Conservation (phyloP, 2,888 invertebrate genomes). For the Epinotia bilunana region DNA sequence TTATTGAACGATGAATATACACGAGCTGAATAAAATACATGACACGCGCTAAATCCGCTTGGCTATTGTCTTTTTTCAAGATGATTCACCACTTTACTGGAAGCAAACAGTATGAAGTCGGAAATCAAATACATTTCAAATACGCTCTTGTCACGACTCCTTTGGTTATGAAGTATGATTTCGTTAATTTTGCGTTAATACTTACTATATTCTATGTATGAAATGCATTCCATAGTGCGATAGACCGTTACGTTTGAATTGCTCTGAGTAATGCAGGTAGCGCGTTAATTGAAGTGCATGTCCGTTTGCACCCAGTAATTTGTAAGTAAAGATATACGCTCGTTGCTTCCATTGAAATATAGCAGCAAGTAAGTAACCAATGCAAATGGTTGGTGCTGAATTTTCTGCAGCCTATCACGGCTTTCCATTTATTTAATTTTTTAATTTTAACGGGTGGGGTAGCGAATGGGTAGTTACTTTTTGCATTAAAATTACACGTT, state of each 20-base stretch:
- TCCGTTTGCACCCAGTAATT: constrained; percentile 15
- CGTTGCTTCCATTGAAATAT: not conserved
- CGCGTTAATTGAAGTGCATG: constrained; percentile 27
- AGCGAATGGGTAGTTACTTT: too few species aligned
- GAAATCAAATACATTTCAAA: constrained; percentile 3
- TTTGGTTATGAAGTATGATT: not conserved
- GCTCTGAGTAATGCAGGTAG: constrained; percentile 31
- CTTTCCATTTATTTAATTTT: too few species aligned
- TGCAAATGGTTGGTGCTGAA: not conserved
- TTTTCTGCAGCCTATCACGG: too few species aligned
- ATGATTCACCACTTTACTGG: constrained; percentile 26
- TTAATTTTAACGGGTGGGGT: too few species aligned
- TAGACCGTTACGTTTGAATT: constrained; percentile 40
- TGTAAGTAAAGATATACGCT: not conserved
- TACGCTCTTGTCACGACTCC: not conserved
- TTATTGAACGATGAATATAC: not conserved
- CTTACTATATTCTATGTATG: not conserved
- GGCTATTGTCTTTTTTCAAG: constrained; percentile 40
- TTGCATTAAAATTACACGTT: too few species aligned
- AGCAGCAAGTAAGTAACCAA: not conserved
- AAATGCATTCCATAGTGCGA: constrained; percentile 37
- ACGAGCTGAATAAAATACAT: constrained; percentile 38
- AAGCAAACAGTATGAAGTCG: constrained; percentile 15
- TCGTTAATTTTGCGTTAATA: not conserved
- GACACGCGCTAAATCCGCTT: constrained; percentile 42